Evolutionary conservation across 92 coral and sea anemone species (phyloP).

Genomic region (Actinernus sp.): DNA sequence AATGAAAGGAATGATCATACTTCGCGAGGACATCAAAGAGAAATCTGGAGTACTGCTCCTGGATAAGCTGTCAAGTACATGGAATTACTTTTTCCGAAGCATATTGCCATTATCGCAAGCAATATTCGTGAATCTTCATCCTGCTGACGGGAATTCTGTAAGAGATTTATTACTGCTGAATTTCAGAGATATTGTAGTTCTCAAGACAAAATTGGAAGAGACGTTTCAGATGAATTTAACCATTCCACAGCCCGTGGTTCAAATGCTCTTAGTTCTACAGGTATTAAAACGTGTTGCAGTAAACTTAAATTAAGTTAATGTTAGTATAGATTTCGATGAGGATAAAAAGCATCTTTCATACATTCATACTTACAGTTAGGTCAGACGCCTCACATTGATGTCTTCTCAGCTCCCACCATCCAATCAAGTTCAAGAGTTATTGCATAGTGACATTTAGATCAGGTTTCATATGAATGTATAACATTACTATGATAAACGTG

Average conservation of each 20-base stretch:
- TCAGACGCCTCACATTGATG: no score
- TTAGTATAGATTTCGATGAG: no score
- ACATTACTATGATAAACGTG: no score
- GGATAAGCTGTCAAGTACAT: slow-evolving; percentile 78
- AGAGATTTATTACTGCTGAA: slow-evolving; percentile 83
- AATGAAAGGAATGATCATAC: slow-evolving; percentile 96
- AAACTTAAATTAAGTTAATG: no score
- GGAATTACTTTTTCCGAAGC: slow-evolving; percentile 88
- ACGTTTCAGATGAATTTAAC: slow-evolving; percentile 81
- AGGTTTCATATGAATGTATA: no score
- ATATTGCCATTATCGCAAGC: slow-evolving; percentile 94
- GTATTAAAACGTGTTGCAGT: slow-evolving; percentile 58
- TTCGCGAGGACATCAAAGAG: slow-evolving; percentile 94
- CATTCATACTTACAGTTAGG: no score
- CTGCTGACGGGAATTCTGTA: slow-evolving; percentile 87
- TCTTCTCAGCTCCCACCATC: no score
- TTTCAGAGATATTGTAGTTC: slow-evolving; percentile 94
- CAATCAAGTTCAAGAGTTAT: no score
- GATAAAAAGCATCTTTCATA: no score
- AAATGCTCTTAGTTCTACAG: slow-evolving; percentile 95
- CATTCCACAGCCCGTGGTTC: slow-evolving; percentile 80
- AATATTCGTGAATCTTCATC: slow-evolving; percentile 83
- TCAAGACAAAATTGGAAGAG: slow-evolving; percentile 96
- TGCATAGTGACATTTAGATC: no score
- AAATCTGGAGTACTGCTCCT: slow-evolving; percentile 88